Percentiles rank a stretch among this genome's conserved stretches.
Conservation (phyloP, 2,797 vertebrate genomes). For the Melanotaenia trifasciata region DNA sequence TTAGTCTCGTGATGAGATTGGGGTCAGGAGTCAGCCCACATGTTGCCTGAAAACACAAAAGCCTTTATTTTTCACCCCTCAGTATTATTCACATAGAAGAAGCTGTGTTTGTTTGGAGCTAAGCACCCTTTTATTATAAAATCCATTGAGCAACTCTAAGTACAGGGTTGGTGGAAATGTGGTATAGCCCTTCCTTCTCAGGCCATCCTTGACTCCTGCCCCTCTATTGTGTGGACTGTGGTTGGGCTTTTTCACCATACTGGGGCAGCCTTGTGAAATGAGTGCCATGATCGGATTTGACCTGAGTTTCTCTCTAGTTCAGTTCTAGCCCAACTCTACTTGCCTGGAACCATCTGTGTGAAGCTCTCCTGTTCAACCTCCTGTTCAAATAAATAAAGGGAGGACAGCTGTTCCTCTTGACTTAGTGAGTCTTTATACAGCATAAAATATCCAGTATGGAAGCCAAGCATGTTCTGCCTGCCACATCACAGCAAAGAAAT, state of each 20-base stretch:
- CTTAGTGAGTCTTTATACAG: slow-evolving; percentile 44
- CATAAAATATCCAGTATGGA: slow-evolving; percentile 48
- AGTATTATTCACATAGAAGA: slow-evolving; percentile 71
- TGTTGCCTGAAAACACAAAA: slow-evolving; percentile 73
- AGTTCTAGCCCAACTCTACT: slow-evolving; percentile 24
- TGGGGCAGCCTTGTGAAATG: slow-evolving; percentile 50
- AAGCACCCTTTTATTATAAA: slow-evolving; percentile 80
- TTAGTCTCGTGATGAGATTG: slow-evolving; percentile 75
- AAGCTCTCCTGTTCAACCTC: slow-evolving; percentile 36
- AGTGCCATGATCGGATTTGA: slow-evolving; percentile 59
- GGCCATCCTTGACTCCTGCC: slow-evolving; percentile 67
- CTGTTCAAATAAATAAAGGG: slow-evolving; percentile 42
- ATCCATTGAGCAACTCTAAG: slow-evolving; percentile 78
- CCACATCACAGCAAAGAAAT: slow-evolving; percentile 61
- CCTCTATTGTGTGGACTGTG: slow-evolving; percentile 76
- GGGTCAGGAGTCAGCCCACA: slow-evolving; percentile 79
- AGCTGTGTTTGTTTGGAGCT: slow-evolving; percentile 69
- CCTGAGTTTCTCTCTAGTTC: slow-evolving; percentile 54
- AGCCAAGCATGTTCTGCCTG: slow-evolving; percentile 29
- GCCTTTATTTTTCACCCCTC: slow-evolving; percentile 64
- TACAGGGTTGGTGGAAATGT: slow-evolving; percentile 76
- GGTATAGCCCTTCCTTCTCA: slow-evolving; percentile 72
- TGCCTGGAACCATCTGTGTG: slow-evolving; percentile 39
- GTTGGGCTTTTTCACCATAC: slow-evolving; percentile 58
- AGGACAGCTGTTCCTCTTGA: slow-evolving; percentile 43